Evolutionary conservation across 1,140 invertebrate species (phyloP), one percentile per base, ranked within the genome.

Genomic region (Pseudomyrmex flavicornis): DNA sequence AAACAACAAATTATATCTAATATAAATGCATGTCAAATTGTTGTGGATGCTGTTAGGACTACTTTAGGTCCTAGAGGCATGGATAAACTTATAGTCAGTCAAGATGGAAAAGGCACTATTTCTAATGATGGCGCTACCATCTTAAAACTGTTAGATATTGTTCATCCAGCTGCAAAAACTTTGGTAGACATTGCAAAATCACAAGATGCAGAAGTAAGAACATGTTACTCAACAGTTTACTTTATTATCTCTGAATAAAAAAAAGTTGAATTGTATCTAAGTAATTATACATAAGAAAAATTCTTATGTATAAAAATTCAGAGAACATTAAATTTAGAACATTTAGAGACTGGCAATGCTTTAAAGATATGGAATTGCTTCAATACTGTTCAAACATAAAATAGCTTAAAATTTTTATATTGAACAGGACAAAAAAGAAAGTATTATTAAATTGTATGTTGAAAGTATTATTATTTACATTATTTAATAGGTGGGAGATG

Each of bases 111-210:
- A 93, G 97, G 98, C 0, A 99, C 98, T 0, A 99, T 99, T 89
- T 99, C 99, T 1, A 99, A 99, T 94, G 99, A 99, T 95, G 99
- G 99, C 26, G 99, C 99, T 8, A 99, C 99, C 15, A 99, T 99
- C 85, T 96, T 99, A 95, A 99, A 99, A 94, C 95, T 99, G 44
- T 94, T 99, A 58, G 99, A 99, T 93, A 97, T 99, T 91, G 97
- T 99, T 73, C 99, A 99, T 95, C 99, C 99, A 2, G 99, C 99
- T 44, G 99, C 99, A 0, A 99, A 98, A 95, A 99, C 98, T 15
- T 94, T 99, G 61, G 99, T 99, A 15, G 99, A 99, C 91, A 99
- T 99, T 93, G 99, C 99, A 15, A 99, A 99, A 93, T 99, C 99
- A 72, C 99, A 99, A 94, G 99, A 99, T 96, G 98, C 98, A 74